phyloP scores from a whole-genome alignment of 1,140 invertebrate genomes.

The Aethina tumida region DNA sequence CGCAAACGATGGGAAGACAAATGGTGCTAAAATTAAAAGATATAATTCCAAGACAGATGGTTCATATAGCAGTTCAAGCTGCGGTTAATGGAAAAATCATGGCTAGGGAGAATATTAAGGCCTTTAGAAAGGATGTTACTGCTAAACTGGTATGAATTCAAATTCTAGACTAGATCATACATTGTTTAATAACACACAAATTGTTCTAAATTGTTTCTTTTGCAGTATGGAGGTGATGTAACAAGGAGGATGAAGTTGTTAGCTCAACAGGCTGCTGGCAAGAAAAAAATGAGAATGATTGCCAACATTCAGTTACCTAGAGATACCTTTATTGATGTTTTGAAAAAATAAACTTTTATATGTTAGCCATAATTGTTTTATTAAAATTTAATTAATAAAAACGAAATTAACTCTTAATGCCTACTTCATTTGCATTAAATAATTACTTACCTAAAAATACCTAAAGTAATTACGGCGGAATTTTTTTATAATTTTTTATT shows the following conservation, averaged over 20 bases:
- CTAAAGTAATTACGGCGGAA: no score
- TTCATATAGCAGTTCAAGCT: constrained; percentile 82
- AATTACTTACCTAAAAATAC: no score
- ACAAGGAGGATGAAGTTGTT: constrained; percentile 84
- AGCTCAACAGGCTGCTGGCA: constrained; percentile 82
- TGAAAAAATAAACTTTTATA: constrained; percentile 71
- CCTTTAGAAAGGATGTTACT: constrained; percentile 86
- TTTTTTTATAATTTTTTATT: no score
- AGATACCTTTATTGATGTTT: constrained; percentile 88
- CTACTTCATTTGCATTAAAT: no score
- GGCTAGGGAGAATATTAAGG: constrained; percentile 77
- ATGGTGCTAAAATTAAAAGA: constrained; percentile 75
- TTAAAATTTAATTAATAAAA: no score
- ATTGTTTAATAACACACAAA: no score
- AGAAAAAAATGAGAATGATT: constrained; percentile 83
- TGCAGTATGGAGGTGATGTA: constrained; percentile 86
- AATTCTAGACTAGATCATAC: no score
- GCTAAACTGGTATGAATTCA: constrained; percentile 76
- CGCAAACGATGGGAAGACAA: constrained; percentile 52
- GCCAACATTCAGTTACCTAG: constrained; percentile 85
- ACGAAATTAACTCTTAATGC: no score
- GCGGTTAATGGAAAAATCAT: constrained; percentile 70
- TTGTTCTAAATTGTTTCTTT: constrained; percentile 28
- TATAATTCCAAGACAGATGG: constrained; percentile 81
- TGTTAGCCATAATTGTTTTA: no score